These are phyloP conservation scores for Hypercompe scribonia DNA, from an alignment of 2,888 invertebrate genomes.

Conservation along the genomic window DNA sequence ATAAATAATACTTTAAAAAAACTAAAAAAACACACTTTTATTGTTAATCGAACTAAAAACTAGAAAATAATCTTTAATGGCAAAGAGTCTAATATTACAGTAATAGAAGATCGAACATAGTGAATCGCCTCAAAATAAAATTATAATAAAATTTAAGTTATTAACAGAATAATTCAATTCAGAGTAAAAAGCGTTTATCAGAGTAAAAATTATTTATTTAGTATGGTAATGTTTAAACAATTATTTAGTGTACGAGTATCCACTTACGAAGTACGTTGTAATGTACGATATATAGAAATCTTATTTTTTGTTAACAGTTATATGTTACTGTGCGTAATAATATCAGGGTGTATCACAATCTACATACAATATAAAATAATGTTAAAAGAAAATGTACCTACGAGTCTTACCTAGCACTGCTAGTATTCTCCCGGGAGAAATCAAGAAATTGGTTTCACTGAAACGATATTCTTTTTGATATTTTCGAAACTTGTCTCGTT, in stretches of 20 bases:
- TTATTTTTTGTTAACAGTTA: background rate
- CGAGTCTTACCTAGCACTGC: background rate
- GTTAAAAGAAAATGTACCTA: background rate
- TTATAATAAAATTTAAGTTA: too few species aligned
- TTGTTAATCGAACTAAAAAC: too few species aligned
- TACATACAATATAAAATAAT: background rate
- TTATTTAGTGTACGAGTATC: background rate
- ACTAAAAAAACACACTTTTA: too few species aligned
- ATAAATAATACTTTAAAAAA: too few species aligned
- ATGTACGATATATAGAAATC: background rate
- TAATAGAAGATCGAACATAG: too few species aligned
- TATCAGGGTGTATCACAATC: background rate
- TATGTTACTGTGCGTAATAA: background rate
- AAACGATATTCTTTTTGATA: constrained; percentile 22
- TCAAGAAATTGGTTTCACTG: constrained; percentile 28
- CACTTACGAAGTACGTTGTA: background rate
- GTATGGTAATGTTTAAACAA: background rate
- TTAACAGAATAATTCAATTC: too few species aligned
- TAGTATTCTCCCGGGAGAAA: constrained; percentile 23
- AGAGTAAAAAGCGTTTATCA: too few species aligned
- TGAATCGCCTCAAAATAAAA: too few species aligned
- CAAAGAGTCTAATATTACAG: too few species aligned
- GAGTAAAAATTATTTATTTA: too few species aligned
- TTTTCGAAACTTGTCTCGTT: background rate
- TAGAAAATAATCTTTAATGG: too few species aligned